Base-by-base conservation (phyloP, 2,888 invertebrate species). In the Oegoconia quadripuncta region DNA sequence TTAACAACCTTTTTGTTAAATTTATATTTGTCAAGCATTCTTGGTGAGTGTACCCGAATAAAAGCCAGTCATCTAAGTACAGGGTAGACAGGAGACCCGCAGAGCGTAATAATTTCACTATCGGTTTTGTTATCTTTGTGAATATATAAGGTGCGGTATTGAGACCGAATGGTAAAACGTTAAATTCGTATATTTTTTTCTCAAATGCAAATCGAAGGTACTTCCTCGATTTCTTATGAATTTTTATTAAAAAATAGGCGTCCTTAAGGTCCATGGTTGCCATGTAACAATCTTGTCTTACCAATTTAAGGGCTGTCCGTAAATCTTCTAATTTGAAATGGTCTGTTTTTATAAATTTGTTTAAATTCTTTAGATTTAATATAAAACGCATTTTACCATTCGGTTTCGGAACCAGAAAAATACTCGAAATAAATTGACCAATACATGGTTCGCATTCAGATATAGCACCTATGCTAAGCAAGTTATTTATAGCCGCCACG, bases 251-350 rank as follows among this genome's bases (percentile, higher is more conserved):
- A n/a, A n/a, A n/a, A n/a, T n/a, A n/a, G n/a, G n/a, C n/a, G n/a
- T n/a, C n/a, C n/a, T n/a, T n/a, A n/a, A n/a, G n/a, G n/a, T n/a
- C n/a, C n/a, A n/a, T n/a, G n/a, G n/a, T n/a, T n/a, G n/a, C n/a
- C 39, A 42, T 32, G 28, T 15, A 42, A 12, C 29, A 27, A 15
- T 33, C 36, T 13, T 34, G 9, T 3, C 28, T 11, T 12, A 43
- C 8, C 4, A 36, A 20, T 20, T 34, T 39, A n/a, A 36, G 4
- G 9, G 37, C 32, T 29, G 43, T 43, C 8, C 43, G 28, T n/a
- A 36, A 12, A 17, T 42, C 36, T 14, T 39, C 42, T 4, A 38
- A 3, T 32, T 42, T 42, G 17, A 39, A 42, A 35, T 38, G 38
- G 2, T 32, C 9, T 14, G n/a, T n/a, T n/a, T n/a, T n/a, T n/a